Base-by-base conservation (phyloP, 2,888 invertebrate genomes). In the Creontiades dilutus region DNA sequence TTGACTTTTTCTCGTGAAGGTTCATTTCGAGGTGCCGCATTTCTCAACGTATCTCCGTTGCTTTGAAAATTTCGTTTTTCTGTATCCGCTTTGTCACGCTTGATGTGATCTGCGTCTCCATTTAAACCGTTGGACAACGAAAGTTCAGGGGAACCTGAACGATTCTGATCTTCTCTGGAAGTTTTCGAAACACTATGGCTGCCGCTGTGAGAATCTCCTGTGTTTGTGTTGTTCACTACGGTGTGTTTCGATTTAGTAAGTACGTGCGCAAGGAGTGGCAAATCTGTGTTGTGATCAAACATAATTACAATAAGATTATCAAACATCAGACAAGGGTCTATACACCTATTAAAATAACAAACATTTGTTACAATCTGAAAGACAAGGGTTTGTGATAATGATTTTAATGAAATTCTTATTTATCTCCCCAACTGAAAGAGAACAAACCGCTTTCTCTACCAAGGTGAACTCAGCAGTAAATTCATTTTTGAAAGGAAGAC, bases 101-200 rank as follows among this genome's bases (percentile, higher is more conserved):
- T 76, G 37, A 46, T 16, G n/a, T 48, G 81, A 13, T 9, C 23
- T 27, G 19, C 23, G 52, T 81, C 86, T 23, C 90, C 90, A 55
- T 90, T 90, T 14, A 89, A 7, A 19, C 90, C 90, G 55, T 89
- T 90, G 48, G 90, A 89, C 5, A 86, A 16, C 7, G 81, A 48
- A 1, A 80, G 61, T 28, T 90, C 88, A 75, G 37, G 55, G 19
- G 82, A 82, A 19, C 9, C 68, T 23, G 68, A 68, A 11, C 68
- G 68, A 13, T 68, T 27, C 2, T 19, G 27, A 23, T 78, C 55
- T n/a, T 55, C 57, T 80, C 86, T 23, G 80, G 11, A n/a, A 9
- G 61, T 61, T 82, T 81, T 57, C 80, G 81, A 47, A 0, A 19
- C n/a, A 23, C 48, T 48, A 14, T 90, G 52, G 37, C 27, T 37